Conservation (phyloP, 2,888 invertebrate genomes). For the Ptilodon capucinus region DNA sequence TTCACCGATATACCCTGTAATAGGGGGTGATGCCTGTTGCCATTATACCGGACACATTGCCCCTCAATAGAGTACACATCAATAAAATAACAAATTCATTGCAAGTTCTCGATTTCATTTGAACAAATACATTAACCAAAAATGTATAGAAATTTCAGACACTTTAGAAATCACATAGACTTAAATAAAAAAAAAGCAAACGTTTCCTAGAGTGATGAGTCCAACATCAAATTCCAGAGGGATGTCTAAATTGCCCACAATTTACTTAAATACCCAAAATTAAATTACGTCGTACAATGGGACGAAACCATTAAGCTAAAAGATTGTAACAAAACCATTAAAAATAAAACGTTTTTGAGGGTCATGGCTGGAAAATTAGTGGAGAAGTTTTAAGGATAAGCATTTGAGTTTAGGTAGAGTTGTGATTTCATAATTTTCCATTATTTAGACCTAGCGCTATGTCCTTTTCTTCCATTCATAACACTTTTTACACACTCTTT, state of each 20-base stretch:
- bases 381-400: neutral
- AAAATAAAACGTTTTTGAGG: neutral
- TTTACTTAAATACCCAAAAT: slow-evolving; percentile 2
- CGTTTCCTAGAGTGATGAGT: neutral
- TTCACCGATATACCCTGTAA: too few relatives aligned
- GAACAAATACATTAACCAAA: neutral
- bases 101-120: too few relatives aligned
- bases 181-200: neutral
- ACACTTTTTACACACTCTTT: too few relatives aligned
- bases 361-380: neutral
- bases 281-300: slow-evolving; percentile 1
- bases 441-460: too few relatives aligned
- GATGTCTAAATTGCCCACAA: neutral
- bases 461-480: too few relatives aligned
- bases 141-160: neutral
- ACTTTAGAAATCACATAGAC: neutral
- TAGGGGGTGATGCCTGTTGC: too few relatives aligned
- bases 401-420: neutral
- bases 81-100: too few relatives aligned
- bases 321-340: neutral
- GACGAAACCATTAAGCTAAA: neutral
- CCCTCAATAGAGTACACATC: too few relatives aligned
- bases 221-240: neutral
- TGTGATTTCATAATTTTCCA: neutral
- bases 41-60: too few relatives aligned